phyloP scores from a whole-genome alignment of 2,797 vertebrate genomes.

The Phaenicophaeus curvirostris region DNA sequence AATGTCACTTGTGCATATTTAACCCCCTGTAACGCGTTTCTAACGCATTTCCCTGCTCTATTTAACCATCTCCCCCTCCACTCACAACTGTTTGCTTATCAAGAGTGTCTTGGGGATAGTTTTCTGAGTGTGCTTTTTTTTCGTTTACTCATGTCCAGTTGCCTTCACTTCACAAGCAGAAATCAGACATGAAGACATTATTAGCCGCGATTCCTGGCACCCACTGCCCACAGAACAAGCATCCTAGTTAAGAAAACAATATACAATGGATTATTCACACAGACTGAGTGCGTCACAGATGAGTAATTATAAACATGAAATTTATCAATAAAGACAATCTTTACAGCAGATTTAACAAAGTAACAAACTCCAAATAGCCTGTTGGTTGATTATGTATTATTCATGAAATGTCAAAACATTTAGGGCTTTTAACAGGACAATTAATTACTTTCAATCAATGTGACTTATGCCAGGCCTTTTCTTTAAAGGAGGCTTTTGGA shows the following conservation, averaged over 20 bases:
- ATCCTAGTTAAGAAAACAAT: slow-evolving; percentile 15
- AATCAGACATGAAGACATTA: background rate
- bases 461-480: background rate
- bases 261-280: slow-evolving; percentile 68
- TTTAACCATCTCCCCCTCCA: background rate
- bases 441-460: slow-evolving; percentile 39
- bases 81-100: background rate
- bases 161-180: background rate
- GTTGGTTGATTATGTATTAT: slow-evolving; percentile 31
- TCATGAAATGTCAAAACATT: slow-evolving; percentile 51
- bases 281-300: slow-evolving; percentile 40
- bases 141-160: background rate
- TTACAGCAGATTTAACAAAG: slow-evolving; percentile 48
- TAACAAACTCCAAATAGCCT: slow-evolving; percentile 29
- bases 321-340: slow-evolving; percentile 60
- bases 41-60: background rate
- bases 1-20: background rate
- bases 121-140: background rate
- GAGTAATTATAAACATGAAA: slow-evolving; percentile 64
- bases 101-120: background rate
- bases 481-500: slow-evolving; percentile 4
- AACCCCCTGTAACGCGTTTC: rapidly evolving
- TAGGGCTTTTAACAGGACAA: slow-evolving; percentile 22
- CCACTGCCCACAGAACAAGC: slow-evolving; percentile 30
- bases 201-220: slow-evolving; percentile 9